These are phyloP conservation scores for Caiman crocodilus DNA, from an alignment of 2,797 vertebrate species.

Conservation along the genomic window DNA sequence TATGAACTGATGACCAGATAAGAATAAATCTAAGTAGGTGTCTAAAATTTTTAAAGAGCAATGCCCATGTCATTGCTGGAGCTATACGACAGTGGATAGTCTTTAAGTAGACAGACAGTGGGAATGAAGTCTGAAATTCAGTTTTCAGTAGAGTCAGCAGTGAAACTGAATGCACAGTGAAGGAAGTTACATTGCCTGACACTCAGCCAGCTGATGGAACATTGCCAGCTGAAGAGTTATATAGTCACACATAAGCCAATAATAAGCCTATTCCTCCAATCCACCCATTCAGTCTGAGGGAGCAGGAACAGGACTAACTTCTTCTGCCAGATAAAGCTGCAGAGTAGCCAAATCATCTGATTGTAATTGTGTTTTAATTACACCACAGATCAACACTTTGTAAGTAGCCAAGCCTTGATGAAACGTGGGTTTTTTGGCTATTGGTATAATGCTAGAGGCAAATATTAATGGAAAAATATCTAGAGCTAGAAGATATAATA, in stretches of 20 bases:
- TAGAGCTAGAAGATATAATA: neutral
- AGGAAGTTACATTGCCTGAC: neutral
- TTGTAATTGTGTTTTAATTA: neutral
- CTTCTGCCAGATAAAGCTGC: neutral
- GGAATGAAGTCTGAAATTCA: slow-evolving; percentile 14
- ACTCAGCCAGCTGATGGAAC: neutral
- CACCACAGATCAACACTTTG: neutral
- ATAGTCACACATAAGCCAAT: neutral
- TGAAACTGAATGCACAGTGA: neutral
- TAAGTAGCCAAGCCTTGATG: neutral
- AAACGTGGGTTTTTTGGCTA: neutral
- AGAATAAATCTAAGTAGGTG: slow-evolving; percentile 5
- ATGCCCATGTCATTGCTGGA: neutral
- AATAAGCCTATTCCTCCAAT: neutral
- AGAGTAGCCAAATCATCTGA: neutral
- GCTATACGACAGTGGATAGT: neutral
- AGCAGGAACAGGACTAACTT: neutral
- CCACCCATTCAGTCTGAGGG: neutral
- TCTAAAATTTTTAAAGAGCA: neutral
- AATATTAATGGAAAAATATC: neutral
- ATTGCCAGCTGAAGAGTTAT: neutral
- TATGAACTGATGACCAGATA: neutral
- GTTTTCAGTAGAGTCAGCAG: slow-evolving; percentile 4
- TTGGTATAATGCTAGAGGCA: neutral
- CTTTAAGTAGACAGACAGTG: neutral